Percentiles rank a stretch among this genome's conserved stretches.
These are phyloP conservation scores for Synergus laeviventris DNA, from an alignment of 2,888 invertebrate genomes.

Conservation along the genomic window DNA sequence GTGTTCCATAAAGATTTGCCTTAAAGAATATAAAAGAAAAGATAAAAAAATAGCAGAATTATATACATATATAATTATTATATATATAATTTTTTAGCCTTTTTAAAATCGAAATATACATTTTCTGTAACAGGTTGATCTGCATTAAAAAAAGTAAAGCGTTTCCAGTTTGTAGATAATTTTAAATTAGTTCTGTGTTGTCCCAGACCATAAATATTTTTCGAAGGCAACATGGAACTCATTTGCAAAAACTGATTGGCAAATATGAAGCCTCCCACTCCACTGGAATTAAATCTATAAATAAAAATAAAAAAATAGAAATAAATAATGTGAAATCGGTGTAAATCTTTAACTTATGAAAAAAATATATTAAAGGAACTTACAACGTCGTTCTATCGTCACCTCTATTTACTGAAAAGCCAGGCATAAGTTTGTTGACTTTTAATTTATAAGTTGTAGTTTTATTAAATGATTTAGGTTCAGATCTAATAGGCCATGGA, in stretches of 20 bases:
- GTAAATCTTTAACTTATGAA: background rate
- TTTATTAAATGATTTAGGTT: conserved; percentile 65
- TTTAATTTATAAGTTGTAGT: conserved; percentile 78
- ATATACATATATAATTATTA: too few species aligned
- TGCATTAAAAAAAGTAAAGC: conserved; percentile 83
- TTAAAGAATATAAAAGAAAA: conserved; percentile 68
- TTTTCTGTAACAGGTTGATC: conserved; percentile 82
- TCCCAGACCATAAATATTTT: conserved; percentile 85
- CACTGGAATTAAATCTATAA: conserved; percentile 80
- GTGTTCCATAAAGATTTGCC: conserved; percentile 88
- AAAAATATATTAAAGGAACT: conserved; percentile 39
- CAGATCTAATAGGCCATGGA: conserved; percentile 78
- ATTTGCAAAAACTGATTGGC: conserved; percentile 87
- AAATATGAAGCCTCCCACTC: conserved; percentile 83
- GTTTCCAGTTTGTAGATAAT: conserved; percentile 83
- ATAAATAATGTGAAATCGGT: background rate
- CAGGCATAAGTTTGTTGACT: conserved; percentile 77
- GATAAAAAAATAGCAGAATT: background rate
- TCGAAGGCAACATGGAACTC: conserved; percentile 80
- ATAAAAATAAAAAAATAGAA: conserved; percentile 6
- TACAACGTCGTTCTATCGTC: conserved; percentile 62
- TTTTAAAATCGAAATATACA: conserved; percentile 70
- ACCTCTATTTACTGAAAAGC: conserved; percentile 81
- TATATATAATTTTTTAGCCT: background rate
- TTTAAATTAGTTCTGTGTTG: conserved; percentile 82